Base-by-base conservation (phyloP, 1,140 invertebrate species). In the Microplitis mediator region DNA sequence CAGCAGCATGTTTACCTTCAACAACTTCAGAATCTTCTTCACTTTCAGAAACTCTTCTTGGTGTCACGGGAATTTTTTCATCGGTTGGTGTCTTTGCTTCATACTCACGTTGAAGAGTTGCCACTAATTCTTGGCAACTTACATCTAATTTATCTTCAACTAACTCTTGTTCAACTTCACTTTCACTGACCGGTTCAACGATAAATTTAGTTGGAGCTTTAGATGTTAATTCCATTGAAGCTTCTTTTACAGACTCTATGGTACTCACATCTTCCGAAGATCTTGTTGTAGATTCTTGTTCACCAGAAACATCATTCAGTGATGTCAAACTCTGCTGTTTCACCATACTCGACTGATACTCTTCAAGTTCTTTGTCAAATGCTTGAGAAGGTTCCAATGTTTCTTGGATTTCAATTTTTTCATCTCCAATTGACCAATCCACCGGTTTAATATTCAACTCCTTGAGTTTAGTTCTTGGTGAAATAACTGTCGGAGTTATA, bases 391-490 rank as follows among this genome's bases (percentile, higher is more conserved):
- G 86, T 13, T 87, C 77, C 0, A 87, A 4, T 1, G 76, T 77
- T 68, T 87, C 86, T 0, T 80, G 75, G 69, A 87, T 83, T 51
- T 85, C 85, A 14, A 87, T 86, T 73, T 87, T 87, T 51, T 87
- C 84, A 31, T 87, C 84, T 0, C 86, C 86, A 16, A 87, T 87
- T 82, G 85, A 84, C 86, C 86, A 87, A 14, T 84, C 75, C 2
- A 82, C 79, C 0, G 82, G 81, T n/a, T 85, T 82, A 34, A 87
- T 85, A 50, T 87, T 85, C 3, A 87, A 69, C 3, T 83, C 83
- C 4, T 79, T 80, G 0, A 82, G 31, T 58, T 61, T 71, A 14
- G 68, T 36, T n/a, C 68, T 72, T 9, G 74, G 74, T 31, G 74
- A 75, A 6, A 71, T 39, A 5, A 75, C 32, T 4, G 68, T 9